Evolutionary conservation across 2,113 vertebrate species (phyloP), one percentile per base, ranked within the genome.

Genomic region (Pygoscelis antarcticus): DNA sequence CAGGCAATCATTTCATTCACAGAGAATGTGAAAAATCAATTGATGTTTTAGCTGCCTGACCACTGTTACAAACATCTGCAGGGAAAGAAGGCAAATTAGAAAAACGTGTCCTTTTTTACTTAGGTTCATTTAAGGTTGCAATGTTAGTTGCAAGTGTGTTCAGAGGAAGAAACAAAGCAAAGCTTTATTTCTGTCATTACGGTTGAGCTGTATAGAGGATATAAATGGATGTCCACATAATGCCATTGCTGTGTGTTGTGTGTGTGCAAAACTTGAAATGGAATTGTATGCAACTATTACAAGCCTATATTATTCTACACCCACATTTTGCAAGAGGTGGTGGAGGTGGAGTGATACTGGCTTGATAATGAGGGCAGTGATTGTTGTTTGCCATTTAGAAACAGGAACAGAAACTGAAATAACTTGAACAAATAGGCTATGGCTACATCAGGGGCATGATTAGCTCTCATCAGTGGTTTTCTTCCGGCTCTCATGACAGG

Each of bases 241-340:
- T 44, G 49, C 11, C 69, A 38, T 25, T 17, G 1, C 42, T 89
- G 16, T 55, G 30, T 78, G 23, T 4, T 70, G 42, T 57, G 29
- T 7, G 1, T 58, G 23, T 61, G 14, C 26, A 83, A 83, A 80
- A 68, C 88, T 40, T 75, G 68, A 87, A 62, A 62, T 75, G 23
- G 32, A 87, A 77, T 81, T 65, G 19, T 40, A 13, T 11, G 16
- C 62, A 89, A 7, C 65, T 82, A 2, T 38, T 61, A 57, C 25
- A 52, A 84, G 44, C 13, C 30, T 20, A 6, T 69, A 40, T 70
- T 81, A 47, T 84, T 78, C 80, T 92, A 95, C 52, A 91, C 61
- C 55, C 83, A 61, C 55, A 57, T 95, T 96, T 95, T 97, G 83
- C 61, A 92, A 95, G 80, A 75, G 13, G 16, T n/a, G 29, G 13